These are phyloP conservation scores for Protonibea diacanthus DNA, from an alignment of 2,797 vertebrate genomes.

Conservation along the genomic window DNA sequence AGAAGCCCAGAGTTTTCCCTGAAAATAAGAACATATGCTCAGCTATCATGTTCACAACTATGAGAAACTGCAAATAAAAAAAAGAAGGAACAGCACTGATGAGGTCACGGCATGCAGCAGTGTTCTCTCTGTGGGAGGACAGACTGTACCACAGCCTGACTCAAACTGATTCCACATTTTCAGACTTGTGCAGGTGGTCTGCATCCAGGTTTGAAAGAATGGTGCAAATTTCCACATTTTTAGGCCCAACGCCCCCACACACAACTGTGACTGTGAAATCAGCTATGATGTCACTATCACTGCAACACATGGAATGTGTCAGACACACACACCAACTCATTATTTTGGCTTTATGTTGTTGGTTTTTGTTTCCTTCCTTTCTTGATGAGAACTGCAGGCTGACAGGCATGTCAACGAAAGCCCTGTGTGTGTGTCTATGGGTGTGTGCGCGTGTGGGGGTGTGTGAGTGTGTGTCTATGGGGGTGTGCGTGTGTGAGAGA, in stretches of 20 bases:
- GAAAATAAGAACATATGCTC: background rate
- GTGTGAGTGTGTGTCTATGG: constrained; percentile 7
- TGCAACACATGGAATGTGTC: background rate
- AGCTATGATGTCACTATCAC: background rate
- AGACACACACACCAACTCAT: background rate
- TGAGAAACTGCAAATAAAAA: background rate
- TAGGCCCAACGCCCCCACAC: background rate
- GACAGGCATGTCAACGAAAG: constrained; percentile 52
- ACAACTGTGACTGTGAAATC: background rate
- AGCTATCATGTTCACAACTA: background rate
- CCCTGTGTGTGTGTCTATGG: constrained; percentile 8
- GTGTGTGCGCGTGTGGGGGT: background rate
- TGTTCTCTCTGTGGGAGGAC: background rate
- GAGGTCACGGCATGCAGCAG: background rate
- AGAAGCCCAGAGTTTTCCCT: background rate
- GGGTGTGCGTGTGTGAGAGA: background rate
- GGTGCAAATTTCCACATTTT: background rate
- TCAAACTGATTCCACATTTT: background rate
- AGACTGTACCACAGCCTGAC: background rate
- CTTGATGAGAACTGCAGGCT: constrained; percentile 25
- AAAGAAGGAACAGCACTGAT: background rate
- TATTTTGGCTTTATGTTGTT: background rate
- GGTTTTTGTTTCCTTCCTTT: background rate
- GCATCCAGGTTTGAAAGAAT: background rate
- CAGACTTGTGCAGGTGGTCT: background rate